phyloP scores from a whole-genome alignment of 2,888 invertebrate genomes.

The Calliphora vomitoria region DNA sequence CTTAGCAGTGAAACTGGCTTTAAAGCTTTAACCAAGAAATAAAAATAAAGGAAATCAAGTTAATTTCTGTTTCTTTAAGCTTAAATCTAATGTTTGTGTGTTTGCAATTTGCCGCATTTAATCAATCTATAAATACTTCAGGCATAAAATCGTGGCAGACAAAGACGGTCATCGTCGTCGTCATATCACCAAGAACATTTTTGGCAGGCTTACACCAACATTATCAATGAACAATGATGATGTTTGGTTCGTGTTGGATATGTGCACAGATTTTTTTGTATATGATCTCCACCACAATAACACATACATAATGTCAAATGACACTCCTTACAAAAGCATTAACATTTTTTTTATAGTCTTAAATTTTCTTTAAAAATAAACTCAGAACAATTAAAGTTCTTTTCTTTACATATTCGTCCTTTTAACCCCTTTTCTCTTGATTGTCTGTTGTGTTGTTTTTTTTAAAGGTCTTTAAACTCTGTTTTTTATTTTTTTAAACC shows the following conservation, averaged over 20 bases:
- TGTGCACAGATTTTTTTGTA: background rate
- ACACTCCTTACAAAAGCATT: conserved; percentile 56
- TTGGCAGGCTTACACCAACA: conserved; percentile 64
- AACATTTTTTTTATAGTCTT: background rate
- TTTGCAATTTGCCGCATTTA: conserved; percentile 54
- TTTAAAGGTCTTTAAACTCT: conserved; percentile 68
- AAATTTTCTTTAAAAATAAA: conserved; percentile 13
- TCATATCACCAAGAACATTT: conserved; percentile 45
- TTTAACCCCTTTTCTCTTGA: conserved; percentile 63
- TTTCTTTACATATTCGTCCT: conserved; percentile 61
- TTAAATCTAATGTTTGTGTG: conserved; percentile 55
- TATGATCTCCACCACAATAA: conserved; percentile 1
- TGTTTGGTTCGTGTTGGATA: background rate
- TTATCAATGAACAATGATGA: conserved; percentile 19
- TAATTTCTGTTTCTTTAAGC: conserved; percentile 29
- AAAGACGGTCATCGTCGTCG: conserved; percentile 37
- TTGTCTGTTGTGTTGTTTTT: conserved; percentile 16
- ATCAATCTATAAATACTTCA: conserved; percentile 81
- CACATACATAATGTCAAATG: conserved; percentile 39
- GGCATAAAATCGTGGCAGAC: conserved; percentile 81
- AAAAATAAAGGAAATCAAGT: conserved; percentile 13
- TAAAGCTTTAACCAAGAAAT: background rate
- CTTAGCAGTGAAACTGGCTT: conserved; percentile 33
- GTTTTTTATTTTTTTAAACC: conserved; percentile 7
- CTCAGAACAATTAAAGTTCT: conserved; percentile 51